Evolutionary conservation across 2,888 invertebrate genomes (phyloP).

Genomic region (Orchesellides sinensis): DNA sequence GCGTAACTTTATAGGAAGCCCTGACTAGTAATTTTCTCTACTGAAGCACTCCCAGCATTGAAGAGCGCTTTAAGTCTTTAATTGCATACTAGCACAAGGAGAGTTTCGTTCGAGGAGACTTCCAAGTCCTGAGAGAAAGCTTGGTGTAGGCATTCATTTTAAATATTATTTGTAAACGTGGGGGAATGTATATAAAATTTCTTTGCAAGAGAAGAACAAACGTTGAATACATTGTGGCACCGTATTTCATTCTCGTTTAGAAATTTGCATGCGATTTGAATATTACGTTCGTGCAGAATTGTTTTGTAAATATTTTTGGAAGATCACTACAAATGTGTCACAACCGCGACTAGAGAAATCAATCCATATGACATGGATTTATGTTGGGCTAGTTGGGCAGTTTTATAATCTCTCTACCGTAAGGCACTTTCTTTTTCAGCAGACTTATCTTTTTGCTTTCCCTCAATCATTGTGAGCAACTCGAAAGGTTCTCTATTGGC

Average conservation of each 20-base stretch:
- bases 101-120: conserved; percentile 70
- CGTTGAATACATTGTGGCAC: conserved; percentile 39
- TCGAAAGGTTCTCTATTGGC: conserved; percentile 61
- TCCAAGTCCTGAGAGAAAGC: conserved; percentile 70
- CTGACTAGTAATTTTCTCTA: conserved; percentile 22
- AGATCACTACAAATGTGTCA: conserved; percentile 6
- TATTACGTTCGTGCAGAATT: no score
- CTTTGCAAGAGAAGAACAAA: conserved; percentile 8
- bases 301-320: conserved; percentile 33
- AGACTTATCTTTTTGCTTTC: conserved; percentile 47
- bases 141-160: conserved; percentile 54
- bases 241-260: conserved; percentile 39
- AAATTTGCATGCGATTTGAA: conserved; percentile 30
- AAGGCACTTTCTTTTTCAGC: conserved; percentile 21
- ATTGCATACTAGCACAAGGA: conserved; percentile 56
- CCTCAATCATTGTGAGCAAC: conserved; percentile 67
- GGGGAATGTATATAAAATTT: conserved; percentile 5
- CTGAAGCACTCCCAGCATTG: conserved; percentile 43
- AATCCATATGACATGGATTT: no score
- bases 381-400: no score
- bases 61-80: conserved; percentile 21
- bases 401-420: background rate
- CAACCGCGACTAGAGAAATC: background rate
- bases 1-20: conserved; percentile 56
- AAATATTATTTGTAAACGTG: conserved; percentile 2